Evolutionary conservation across 2,113 vertebrate genomes (phyloP).

Genomic region (Pteronura brasiliensis): DNA sequence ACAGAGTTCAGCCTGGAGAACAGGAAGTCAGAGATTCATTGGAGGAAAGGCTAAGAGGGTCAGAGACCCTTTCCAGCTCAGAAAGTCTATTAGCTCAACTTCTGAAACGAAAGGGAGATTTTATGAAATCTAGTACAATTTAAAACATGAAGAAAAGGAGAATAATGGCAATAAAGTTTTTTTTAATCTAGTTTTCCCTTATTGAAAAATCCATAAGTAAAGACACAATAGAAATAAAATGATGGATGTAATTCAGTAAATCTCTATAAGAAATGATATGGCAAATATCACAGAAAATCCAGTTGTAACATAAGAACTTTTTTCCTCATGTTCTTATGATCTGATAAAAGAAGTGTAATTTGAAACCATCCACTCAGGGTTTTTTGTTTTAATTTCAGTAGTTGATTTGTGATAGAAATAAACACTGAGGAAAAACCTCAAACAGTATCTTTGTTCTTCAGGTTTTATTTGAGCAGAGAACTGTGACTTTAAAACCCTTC

Average conservation of each 20-base stretch:
- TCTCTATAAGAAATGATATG: constrained; percentile 11
- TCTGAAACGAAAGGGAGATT: constrained; percentile 26
- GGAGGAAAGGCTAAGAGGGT: constrained; percentile 45
- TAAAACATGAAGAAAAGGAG: constrained; percentile 21
- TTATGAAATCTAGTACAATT: constrained; percentile 49
- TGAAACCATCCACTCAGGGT: background rate
- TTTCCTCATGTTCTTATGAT: background rate
- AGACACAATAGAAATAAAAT: constrained; percentile 26
- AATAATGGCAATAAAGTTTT: constrained; percentile 29
- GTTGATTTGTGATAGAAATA: constrained; percentile 42
- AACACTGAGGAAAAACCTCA: background rate
- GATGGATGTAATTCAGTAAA: constrained; percentile 21
- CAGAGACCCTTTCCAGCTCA: constrained; percentile 49
- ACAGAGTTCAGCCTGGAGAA: constrained; percentile 24
- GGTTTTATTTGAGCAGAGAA: background rate
- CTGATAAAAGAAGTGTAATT: constrained; percentile 6
- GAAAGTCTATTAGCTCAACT: constrained; percentile 54
- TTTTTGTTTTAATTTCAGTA: background rate
- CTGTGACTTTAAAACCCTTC: background rate
- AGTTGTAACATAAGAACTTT: constrained; percentile 41
- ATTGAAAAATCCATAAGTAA: constrained; percentile 51
- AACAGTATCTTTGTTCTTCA: background rate
- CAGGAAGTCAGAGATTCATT: constrained; percentile 25
- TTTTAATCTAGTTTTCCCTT: constrained; percentile 33
- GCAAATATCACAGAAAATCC: background rate